Conservation (phyloP, 2,113 vertebrate species). For the Vireo altiloquus region DNA sequence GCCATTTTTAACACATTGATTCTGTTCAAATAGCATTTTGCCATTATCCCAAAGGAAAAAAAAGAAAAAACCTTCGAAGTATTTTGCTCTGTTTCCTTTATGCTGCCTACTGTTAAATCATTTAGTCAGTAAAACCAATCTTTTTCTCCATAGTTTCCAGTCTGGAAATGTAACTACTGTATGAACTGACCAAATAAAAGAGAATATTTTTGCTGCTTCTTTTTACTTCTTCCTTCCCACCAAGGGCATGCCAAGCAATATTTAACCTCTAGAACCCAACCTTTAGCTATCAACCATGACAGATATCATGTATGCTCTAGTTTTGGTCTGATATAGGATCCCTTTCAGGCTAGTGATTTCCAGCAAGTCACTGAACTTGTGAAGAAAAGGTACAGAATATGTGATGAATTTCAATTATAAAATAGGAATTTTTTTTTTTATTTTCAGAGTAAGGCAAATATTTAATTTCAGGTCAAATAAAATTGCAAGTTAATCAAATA, state of each 20-base stretch:
- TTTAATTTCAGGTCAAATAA: not conserved
- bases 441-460: not conserved
- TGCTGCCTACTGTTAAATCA: not conserved
- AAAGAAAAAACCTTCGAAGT: not conserved
- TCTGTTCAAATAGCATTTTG: not conserved
- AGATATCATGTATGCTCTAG: not conserved
- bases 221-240: not conserved
- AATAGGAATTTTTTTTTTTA: not conserved
- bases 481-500: not conserved
- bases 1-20: not conserved
- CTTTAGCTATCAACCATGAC: not conserved
- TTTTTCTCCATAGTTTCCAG: not conserved
- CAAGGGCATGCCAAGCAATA: not conserved
- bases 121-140: not conserved
- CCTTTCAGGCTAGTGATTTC: not conserved
- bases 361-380: not conserved
- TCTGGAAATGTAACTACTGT: not conserved
- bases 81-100: not conserved
- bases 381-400: not conserved
- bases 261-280: not conserved
- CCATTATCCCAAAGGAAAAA: accelerated
- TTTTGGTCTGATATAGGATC: not conserved
- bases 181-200: not conserved
- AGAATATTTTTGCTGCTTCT: not conserved
- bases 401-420: not conserved